Conservation (phyloP, 2,888 invertebrate species). For the Amphimallon solstitiale region DNA sequence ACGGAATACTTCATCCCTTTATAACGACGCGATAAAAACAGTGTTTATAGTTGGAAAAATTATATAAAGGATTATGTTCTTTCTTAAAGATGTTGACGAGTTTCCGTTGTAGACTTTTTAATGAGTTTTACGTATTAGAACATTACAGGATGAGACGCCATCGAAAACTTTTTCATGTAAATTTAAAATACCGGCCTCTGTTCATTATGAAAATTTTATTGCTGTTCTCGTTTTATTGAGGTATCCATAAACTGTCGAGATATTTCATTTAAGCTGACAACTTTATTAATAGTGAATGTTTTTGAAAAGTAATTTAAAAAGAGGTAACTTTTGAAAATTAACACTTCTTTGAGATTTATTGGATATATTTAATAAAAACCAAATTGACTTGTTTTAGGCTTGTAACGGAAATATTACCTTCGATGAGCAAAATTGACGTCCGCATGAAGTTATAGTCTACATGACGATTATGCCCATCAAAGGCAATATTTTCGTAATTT, state of each 20-base stretch:
- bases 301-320: neutral
- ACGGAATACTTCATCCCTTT: neutral
- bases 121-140: neutral
- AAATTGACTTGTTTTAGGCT: too few species aligned
- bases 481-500: too few species aligned
- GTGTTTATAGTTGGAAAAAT: neutral
- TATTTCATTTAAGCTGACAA: neutral
- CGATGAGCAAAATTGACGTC: too few species aligned
- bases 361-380: too few species aligned
- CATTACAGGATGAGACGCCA: neutral
- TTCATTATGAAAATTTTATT: neutral
- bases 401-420: too few species aligned
- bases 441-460: too few species aligned
- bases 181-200: neutral
- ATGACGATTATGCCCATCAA: too few species aligned
- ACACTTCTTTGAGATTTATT: too few species aligned
- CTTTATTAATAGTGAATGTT: neutral
- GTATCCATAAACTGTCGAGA: neutral
- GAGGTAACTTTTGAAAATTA: too few species aligned
- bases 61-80: neutral
- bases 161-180: slow-evolving; percentile 2
- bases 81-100: neutral
- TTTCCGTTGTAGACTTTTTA: neutral
- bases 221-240: neutral
- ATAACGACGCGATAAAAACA: too few species aligned